Base-by-base conservation (phyloP, 2,113 vertebrate species). In the Anseranas semipalmata region DNA sequence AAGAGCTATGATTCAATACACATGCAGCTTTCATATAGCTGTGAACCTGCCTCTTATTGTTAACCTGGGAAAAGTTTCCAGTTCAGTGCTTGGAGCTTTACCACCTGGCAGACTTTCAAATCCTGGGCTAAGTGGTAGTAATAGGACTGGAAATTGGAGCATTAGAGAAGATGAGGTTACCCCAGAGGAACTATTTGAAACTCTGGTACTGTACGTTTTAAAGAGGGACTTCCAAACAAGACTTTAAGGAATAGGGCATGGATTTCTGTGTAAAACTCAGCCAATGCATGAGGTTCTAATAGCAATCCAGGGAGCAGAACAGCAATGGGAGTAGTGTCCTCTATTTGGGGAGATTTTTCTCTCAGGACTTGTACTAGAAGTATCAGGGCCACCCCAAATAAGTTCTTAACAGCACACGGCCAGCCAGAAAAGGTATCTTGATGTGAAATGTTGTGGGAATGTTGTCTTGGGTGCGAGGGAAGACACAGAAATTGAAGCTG, bases 1-100 rank as follows among this genome's bases (percentile, higher is more conserved):
- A 1, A 5, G 28, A 32, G 84, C 93, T 53, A 15, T 4, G 66
- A 1, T 15, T 27, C 2, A 5, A 1, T 56, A 0, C n/a, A 0
- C 32, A 0, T 2, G 39, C 73, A 19, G 70, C 91, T 46, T 20
- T 19, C n/a, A 0, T n/a, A 28, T 17, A n/a, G 74, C 68, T 72
- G 84, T 12, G 33, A 72, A 27, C 77, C 53, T 22, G 12, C 2
- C 17, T 7, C 15, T 15, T 17, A 2, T 11, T 60, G 48, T 6
- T 24, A 35, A 65, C 66, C 85, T 62, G 92, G 92, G 74, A 82
- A 33, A 2, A 70, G 82, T 16, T 79, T 58, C 85, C 79, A 33
- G 39, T 10, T 76, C 32, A 0, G 71, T 1, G 55, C 71, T 13
- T 56, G 85, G 24, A 79, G 92, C 92, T 68, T 58, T 83, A 24